Evolutionary conservation across 1,140 invertebrate species (phyloP).

Genomic region (Lasioglossum baleicum): DNA sequence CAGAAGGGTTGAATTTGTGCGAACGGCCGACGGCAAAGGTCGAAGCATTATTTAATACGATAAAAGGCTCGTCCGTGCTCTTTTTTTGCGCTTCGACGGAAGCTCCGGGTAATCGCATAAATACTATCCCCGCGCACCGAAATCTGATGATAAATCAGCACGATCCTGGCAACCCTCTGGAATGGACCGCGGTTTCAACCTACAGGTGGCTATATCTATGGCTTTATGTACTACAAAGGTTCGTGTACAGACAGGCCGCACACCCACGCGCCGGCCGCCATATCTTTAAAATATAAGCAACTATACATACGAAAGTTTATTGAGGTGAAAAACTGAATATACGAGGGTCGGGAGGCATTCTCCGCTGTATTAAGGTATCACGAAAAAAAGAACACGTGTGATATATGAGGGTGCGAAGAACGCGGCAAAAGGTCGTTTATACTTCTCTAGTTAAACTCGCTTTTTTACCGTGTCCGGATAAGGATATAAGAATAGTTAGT

Average conservation of each 20-base stretch:
- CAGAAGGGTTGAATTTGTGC: background rate
- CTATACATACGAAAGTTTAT: background rate
- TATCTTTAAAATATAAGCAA: constrained; percentile 7
- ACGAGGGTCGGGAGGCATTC: background rate
- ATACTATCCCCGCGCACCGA: constrained; percentile 1
- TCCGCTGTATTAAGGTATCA: background rate
- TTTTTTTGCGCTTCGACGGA: background rate
- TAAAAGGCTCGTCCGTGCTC: background rate
- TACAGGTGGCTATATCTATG: constrained; percentile 52
- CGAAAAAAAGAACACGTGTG: background rate
- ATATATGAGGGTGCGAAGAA: background rate
- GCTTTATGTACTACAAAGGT: background rate
- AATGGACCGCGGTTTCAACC: constrained; percentile 31
- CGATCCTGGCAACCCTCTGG: constrained; percentile 12
- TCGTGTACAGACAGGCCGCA: no score
- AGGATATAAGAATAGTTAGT: no score
- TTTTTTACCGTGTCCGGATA: background rate
- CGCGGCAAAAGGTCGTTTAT: background rate
- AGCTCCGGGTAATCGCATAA: constrained; percentile 17
- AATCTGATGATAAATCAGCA: constrained; percentile 49
- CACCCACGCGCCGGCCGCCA: background rate
- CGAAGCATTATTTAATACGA: background rate
- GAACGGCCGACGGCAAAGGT: background rate
- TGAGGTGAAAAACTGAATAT: background rate
- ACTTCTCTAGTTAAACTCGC: background rate